Percentiles rank a stretch among this genome's conserved stretches.
phyloP scores from a whole-genome alignment of 2,797 vertebrate genomes.

The Thunnus albacares region DNA sequence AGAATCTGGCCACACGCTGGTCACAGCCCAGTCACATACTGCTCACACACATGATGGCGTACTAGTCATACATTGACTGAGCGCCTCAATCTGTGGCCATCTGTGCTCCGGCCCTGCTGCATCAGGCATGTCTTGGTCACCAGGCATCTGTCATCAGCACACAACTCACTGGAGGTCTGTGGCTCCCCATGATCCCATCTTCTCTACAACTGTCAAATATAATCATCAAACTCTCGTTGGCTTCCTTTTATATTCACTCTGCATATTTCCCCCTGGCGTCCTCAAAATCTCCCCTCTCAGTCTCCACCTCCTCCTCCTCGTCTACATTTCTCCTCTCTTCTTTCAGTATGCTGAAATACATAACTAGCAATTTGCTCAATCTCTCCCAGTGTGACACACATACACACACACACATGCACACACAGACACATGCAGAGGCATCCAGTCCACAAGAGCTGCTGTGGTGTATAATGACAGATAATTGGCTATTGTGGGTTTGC shows the following conservation, averaged over 20 bases:
- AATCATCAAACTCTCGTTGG: constrained; percentile 68
- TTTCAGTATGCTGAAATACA: constrained; percentile 71
- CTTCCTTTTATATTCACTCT: constrained; percentile 67
- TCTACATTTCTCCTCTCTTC: constrained; percentile 59
- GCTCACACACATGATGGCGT: constrained; percentile 49
- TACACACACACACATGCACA: constrained; percentile 20
- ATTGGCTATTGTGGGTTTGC: constrained; percentile 82
- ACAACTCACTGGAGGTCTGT: constrained; percentile 74
- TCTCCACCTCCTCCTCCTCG: constrained; percentile 20
- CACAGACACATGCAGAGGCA: constrained; percentile 54
- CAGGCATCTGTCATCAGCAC: constrained; percentile 73
- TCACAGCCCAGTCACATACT: constrained; percentile 31
- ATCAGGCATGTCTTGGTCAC: constrained; percentile 61
- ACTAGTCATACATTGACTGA: constrained; percentile 41
- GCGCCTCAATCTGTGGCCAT: constrained; percentile 59
- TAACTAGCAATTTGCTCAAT: constrained; percentile 80
- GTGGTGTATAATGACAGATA: constrained; percentile 85
- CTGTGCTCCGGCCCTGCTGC: constrained; percentile 31
- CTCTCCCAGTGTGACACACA: constrained; percentile 64
- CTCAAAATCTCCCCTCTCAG: constrained; percentile 37
- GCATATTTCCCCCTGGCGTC: constrained; percentile 60
- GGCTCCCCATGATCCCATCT: constrained; percentile 67
- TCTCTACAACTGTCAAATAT: constrained; percentile 68
- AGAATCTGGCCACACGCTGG: constrained; percentile 18
- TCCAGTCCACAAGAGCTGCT: constrained; percentile 76